Evolutionary conservation across 2,888 invertebrate species (phyloP).

Genomic region (Plemyria rubiginata): DNA sequence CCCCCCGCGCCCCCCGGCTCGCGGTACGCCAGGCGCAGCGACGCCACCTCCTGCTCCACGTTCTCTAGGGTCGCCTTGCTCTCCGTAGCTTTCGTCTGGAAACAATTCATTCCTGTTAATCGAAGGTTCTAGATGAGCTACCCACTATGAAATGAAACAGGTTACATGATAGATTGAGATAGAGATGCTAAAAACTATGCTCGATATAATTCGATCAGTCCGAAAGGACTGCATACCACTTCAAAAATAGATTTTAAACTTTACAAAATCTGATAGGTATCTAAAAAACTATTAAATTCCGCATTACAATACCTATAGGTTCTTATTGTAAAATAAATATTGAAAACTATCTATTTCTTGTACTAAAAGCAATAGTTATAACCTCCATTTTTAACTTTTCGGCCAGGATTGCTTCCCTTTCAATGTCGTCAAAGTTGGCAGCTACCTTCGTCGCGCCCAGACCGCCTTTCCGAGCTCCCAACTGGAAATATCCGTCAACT

Average conservation of each 20-base stretch:
- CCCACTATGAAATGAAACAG: too few species aligned
- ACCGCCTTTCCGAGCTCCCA: constrained; percentile 94
- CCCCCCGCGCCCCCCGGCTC: constrained; percentile 86
- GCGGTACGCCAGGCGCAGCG: constrained; percentile 91
- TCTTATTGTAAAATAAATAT: too few species aligned
- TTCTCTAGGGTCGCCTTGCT: constrained; percentile 67
- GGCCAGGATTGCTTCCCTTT: constrained; percentile 93
- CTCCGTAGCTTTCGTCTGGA: constrained; percentile 45
- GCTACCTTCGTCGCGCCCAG: constrained; percentile 98
- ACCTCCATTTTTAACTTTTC: constrained; percentile 88
- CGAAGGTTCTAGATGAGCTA: too few species aligned
- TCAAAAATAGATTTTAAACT: too few species aligned
- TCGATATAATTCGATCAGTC: too few species aligned
- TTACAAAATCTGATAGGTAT: too few species aligned
- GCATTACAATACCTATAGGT: too few species aligned
- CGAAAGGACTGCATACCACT: too few species aligned
- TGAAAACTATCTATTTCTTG: background rate
- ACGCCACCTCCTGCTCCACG: constrained; percentile 88
- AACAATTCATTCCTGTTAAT: background rate
- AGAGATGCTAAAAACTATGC: too few species aligned
- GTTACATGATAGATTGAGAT: too few species aligned
- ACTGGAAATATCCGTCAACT: constrained; percentile 67
- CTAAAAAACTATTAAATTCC: too few species aligned
- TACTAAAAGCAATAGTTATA: constrained; percentile 33
- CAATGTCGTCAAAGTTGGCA: constrained; percentile 97